Base-by-base conservation (phyloP, 2,888 invertebrate genomes). In the Netelia inedita region DNA sequence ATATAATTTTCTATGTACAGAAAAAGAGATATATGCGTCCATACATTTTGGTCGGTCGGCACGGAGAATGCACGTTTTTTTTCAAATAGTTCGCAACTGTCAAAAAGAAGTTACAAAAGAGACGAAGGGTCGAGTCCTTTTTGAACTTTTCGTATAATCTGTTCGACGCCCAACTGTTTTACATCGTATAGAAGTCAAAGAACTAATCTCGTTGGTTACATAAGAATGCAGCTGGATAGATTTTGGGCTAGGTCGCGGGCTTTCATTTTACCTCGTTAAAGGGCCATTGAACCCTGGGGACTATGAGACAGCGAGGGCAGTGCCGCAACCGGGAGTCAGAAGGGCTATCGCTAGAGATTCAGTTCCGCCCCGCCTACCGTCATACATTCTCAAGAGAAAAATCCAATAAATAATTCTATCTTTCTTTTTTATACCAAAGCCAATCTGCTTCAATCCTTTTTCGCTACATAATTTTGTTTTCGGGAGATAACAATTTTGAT, bases 221-320 rank as follows among this genome's bases (percentile, higher is more conserved):
- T 86, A 86, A 89, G 87, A 88, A 82, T 87, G 83, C 83, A 84
- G 79, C 72, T 65, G 16, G 65, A 71, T 86, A 88, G 86, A 86
- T 89, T 88, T 89, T 89, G 82, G 87, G 87, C 82, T 88, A 89
- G 90, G 88, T 88, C 88, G 87, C 85, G 87, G 88, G 87, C 88
- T 87, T 88, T 87, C 87, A 86, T 84, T 68, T 73, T 57, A 84
- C 35, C 83, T 83, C 87, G 75, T 86, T 83, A 84, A 89, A 87
- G 88, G 88, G 88, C 88, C 86, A 87, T 88, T 87, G 88, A 88
- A 88, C 88, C 85, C 69, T 19, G 35, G 41, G 35, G 53, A 74
- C 65, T 63, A 65, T 55, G 16, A 43, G 55, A 50, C 21, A 43
- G 53, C 21, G 2, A 35, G 23, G 35, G 19, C 19, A 5, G 28